Evolutionary conservation across 92 coral and sea anemone genomes (phyloP), one percentile per base, ranked within the genome.

Genomic region (Pocillopora grandis): DNA sequence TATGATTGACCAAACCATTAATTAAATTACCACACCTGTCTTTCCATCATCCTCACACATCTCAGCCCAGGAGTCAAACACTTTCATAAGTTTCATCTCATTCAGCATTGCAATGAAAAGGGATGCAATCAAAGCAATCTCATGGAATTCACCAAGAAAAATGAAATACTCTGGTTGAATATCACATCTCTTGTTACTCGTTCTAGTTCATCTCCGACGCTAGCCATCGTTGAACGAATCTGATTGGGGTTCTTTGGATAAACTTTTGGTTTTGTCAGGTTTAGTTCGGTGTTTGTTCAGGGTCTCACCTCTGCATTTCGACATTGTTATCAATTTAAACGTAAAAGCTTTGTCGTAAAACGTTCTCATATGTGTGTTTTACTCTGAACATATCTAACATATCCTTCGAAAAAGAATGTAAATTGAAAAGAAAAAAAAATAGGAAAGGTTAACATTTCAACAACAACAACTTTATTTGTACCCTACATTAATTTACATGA

Each of bases 1-100:
- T 49, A 85, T 74, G 72, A 93, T 88, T 78, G 87, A 80, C 66
- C 69, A 90, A 42, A 58, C 66, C 0, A 93, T 74, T 37, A 90
- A 71, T 48, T 3, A 36, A 15, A 19, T 82, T 62, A 21, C 57
- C 88, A 18, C 49, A 42, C 49, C 49, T 3, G 49, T 42, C 64
- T 57, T 42, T 42, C 49, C 49, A 42, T 42, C 49, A 42, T 42
- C 49, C 2, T 42, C 49, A 42, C 49, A 42, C 55, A 75, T 58
- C 48, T 70, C 89, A 64, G 89, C 92, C 95, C 95, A 92, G 23
- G 81, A 62, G 8, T 67, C 70, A 62, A 75, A 92, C 9, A 87
- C 81, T 9, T 77, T 42, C 33, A 71, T 83, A n/a, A 87, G 82
- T 37, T 89, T 82, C 35, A 59, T 52, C 17, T 11, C 59, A 58